These are phyloP conservation scores for Doris montereyensis DNA, from an alignment of 2,888 invertebrate genomes.

Conservation along the genomic window DNA sequence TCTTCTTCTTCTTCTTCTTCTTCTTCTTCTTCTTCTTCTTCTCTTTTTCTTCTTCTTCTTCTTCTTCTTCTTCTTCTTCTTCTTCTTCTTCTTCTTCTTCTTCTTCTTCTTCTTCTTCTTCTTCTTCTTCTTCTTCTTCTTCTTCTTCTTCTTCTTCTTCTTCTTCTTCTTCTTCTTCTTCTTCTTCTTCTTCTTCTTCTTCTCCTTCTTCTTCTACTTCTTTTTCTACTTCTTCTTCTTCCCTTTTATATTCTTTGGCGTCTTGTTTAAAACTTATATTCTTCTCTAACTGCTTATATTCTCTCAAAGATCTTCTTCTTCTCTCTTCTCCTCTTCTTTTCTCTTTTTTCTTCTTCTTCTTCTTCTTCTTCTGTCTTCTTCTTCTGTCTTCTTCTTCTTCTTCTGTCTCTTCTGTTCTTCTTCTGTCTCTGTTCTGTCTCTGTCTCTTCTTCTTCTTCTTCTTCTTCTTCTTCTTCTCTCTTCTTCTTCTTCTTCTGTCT, in stretches of 20 bases:
- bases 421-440: no score
- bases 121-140: not conserved
- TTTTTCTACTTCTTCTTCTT: not conserved
- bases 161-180: not conserved
- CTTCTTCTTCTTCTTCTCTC: no score
- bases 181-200: not conserved
- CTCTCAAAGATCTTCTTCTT: no score
- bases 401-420: no score
- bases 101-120: not conserved
- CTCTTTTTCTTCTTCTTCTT: not conserved
- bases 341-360: no score
- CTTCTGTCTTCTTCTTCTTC: no score
- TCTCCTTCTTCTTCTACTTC: not conserved
- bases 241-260: not conserved
- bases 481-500: no score
- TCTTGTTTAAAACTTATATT: no score
- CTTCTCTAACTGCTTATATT: no score
- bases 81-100: not conserved
- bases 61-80: not conserved
- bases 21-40: not conserved
- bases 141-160: not conserved
- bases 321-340: no score
- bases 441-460: no score
- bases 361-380: no score
- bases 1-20: not conserved